Conservation (phyloP, 2,113 vertebrate genomes). For the Oreocharis arfaki region DNA sequence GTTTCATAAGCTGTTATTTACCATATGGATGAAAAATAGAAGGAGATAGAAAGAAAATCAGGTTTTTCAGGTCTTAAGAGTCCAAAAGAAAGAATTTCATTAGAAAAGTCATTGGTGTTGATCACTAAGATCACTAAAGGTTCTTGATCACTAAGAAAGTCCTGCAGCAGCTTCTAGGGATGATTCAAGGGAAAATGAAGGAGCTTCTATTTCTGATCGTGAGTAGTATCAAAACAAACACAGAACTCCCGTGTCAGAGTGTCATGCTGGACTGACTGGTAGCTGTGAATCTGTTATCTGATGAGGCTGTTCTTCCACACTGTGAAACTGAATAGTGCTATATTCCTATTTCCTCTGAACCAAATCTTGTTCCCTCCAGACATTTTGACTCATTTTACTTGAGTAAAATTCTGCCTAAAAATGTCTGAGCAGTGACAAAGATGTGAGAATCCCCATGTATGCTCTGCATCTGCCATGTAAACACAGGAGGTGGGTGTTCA, state of each 20-base stretch:
- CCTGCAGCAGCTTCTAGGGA: neutral
- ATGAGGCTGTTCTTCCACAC: neutral
- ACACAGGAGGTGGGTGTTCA: neutral
- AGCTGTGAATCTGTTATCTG: neutral
- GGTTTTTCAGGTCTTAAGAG: neutral
- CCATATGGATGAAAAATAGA: neutral
- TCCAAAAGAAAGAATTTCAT: neutral
- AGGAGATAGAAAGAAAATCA: neutral
- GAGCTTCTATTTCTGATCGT: neutral
- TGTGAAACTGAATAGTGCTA: neutral
- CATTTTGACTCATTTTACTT: neutral
- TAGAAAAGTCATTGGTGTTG: neutral
- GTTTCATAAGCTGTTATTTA: conserved; percentile 15
- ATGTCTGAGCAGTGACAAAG: neutral
- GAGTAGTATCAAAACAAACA: neutral
- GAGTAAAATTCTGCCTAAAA: neutral
- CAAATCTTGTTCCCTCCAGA: neutral
- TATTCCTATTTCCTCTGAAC: neutral
- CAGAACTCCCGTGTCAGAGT: neutral
- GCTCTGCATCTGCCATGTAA: neutral
- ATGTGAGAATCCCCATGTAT: neutral
- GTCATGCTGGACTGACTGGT: neutral
- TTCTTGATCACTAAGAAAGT: neutral
- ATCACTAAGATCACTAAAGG: too few species aligned
- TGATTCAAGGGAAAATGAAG: neutral